A percentile compares a stretch with the other conserved stretches of the same genome.
Conservation (phyloP, 1,140 invertebrate genomes). For the Gyrodactylus salaris region DNA sequence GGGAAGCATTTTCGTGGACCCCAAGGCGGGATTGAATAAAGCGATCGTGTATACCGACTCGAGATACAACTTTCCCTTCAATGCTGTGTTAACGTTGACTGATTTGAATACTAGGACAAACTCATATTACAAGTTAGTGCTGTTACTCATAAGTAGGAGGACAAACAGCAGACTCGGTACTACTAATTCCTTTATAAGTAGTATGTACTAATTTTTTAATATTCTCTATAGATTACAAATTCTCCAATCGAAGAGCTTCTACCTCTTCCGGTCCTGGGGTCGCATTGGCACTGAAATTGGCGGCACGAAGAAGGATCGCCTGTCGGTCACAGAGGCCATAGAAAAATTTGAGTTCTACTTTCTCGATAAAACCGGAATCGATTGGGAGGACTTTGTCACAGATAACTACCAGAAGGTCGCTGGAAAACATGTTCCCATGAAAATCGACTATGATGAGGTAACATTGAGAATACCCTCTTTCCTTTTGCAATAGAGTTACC, state of each 20-base stretch:
- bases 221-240: slow-evolving; percentile 6
- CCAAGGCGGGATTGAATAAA: slow-evolving; percentile 39
- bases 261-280: slow-evolving; percentile 47
- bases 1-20: slow-evolving; percentile 48
- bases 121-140: slow-evolving; percentile 69
- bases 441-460: slow-evolving; percentile 47
- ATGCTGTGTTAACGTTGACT: slow-evolving; percentile 40
- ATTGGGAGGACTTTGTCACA: slow-evolving; percentile 27
- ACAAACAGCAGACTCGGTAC: too few species aligned
- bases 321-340: slow-evolving; percentile 19
- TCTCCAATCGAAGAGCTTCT: slow-evolving; percentile 7
- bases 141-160: slow-evolving; percentile 37
- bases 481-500: too few species aligned
- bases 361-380: slow-evolving; percentile 48
- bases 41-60: slow-evolving; percentile 37
- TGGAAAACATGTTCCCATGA: slow-evolving; percentile 47
- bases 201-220: slow-evolving; percentile 16
- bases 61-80: slow-evolving; percentile 27
- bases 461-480: too few species aligned
- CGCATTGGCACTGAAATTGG: slow-evolving; percentile 64
- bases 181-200: too few species aligned
- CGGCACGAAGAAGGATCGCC: slow-evolving; percentile 34
- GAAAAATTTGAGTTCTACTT: slow-evolving; percentile 33
- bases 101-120: slow-evolving; percentile 54
- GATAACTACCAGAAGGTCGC: slow-evolving; percentile 41